phyloP scores from a whole-genome alignment of 2,113 vertebrate genomes.

The Centropus unirufus region DNA sequence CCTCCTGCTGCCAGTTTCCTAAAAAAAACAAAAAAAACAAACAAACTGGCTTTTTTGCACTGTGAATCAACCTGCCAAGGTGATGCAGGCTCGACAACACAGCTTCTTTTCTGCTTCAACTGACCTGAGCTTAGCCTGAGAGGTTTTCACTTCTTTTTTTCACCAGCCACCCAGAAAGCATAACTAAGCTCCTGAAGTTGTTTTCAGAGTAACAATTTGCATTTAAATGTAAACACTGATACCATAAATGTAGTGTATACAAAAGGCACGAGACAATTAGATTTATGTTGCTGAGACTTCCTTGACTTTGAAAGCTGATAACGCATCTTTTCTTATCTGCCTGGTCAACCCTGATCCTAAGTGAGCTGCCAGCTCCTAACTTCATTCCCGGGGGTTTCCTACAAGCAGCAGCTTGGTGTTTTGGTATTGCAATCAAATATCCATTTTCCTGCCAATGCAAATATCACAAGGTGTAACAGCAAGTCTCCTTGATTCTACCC shows the following conservation, averaged over 20 bases:
- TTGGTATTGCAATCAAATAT: not conserved
- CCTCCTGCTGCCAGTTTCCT: not conserved
- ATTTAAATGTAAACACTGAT: slow-evolving; percentile 64
- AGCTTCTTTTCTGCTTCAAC: not conserved
- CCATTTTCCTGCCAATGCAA: slow-evolving; percentile 1
- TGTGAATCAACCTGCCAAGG: not conserved
- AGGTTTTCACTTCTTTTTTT: not conserved
- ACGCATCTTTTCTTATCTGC: not conserved
- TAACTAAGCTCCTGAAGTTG: not conserved
- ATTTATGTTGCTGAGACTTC: slow-evolving; percentile 41
- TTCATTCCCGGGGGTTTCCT: not conserved
- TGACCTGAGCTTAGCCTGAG: not conserved
- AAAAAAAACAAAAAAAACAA: not conserved
- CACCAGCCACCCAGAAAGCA: not conserved
- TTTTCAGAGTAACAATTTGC: slow-evolving; percentile 14
- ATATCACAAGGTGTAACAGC: not conserved
- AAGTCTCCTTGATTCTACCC: not conserved
- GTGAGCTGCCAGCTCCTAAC: not conserved
- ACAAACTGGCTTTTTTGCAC: not conserved
- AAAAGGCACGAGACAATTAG: slow-evolving; percentile 68
- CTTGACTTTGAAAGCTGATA: slow-evolving; percentile 18
- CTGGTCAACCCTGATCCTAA: not conserved
- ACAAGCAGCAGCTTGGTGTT: not conserved
- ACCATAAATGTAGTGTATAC: slow-evolving; percentile 45
- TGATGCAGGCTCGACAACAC: not conserved